These are phyloP conservation scores for Aleadryas rufinucha DNA, from an alignment of 2,113 vertebrate species.

Conservation along the genomic window DNA sequence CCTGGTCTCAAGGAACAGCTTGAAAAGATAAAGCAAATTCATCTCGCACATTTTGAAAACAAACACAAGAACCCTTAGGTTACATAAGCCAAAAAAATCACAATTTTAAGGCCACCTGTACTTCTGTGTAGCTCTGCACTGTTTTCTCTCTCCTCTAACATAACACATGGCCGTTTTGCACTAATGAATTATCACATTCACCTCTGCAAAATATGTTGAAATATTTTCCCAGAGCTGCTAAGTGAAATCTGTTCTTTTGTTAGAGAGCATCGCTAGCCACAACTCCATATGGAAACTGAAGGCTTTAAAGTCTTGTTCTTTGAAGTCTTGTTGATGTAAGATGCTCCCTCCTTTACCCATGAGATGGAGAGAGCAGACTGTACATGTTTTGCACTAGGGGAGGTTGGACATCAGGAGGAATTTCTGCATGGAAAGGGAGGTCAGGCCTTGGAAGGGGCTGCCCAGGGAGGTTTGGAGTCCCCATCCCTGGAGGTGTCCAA, in stretches of 20 bases:
- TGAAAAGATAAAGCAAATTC: not conserved
- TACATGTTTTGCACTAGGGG: not conserved
- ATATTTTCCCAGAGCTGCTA: not conserved
- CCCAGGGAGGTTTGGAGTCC: not conserved
- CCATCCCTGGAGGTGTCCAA: not conserved
- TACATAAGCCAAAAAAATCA: not conserved
- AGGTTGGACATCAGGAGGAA: not conserved
- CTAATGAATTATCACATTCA: not conserved
- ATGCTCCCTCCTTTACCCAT: not conserved
- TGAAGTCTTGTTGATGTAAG: not conserved
- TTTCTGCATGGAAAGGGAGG: accelerated
- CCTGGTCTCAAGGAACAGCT: not conserved
- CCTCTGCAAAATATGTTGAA: not conserved
- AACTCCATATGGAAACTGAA: not conserved
- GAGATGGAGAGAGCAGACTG: not conserved
- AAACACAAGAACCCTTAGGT: not conserved
- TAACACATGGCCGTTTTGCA: not conserved
- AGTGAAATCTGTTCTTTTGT: not conserved
- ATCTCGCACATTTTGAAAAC: not conserved
- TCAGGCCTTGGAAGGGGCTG: not conserved
- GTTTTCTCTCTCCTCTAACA: not conserved
- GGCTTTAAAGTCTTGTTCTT: not conserved
- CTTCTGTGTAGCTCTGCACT: not conserved
- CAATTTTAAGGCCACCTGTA: not conserved
- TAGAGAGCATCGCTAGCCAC: not conserved